phyloP scores from a whole-genome alignment of 1,140 invertebrate species.

The Eumaeus atala region DNA sequence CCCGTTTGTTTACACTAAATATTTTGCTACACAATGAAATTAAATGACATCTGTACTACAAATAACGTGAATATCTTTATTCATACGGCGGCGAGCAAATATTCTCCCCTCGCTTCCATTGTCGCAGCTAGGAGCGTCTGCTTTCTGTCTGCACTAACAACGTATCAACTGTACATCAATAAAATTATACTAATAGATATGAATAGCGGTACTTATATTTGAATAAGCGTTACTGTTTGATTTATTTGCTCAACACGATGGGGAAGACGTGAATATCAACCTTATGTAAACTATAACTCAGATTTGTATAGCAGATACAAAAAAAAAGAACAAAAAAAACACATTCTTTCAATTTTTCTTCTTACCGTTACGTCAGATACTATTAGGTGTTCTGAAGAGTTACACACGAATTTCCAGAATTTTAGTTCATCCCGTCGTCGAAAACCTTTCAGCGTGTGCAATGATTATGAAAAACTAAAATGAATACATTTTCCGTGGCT shows the following conservation, averaged over 20 bases:
- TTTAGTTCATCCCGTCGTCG: too few species aligned
- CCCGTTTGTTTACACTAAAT: constrained; percentile 71
- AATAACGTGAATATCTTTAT: constrained; percentile 74
- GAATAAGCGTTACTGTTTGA: not conserved
- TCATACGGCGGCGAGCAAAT: constrained; percentile 63
- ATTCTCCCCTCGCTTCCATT: constrained; percentile 54
- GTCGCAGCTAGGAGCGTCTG: constrained; percentile 59
- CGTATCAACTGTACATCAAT: constrained; percentile 14
- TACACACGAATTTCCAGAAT: too few species aligned
- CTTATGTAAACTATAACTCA: too few species aligned
- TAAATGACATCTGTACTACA: constrained; percentile 73
- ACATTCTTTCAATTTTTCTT: too few species aligned
- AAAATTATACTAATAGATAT: constrained; percentile 12
- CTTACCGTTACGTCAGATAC: too few species aligned
- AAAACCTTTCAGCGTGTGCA: too few species aligned
- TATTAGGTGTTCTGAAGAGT: too few species aligned
- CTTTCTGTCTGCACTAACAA: constrained; percentile 43
- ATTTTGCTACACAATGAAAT: constrained; percentile 71
- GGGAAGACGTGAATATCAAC: too few species aligned
- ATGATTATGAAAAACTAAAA: too few species aligned
- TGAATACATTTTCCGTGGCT: too few species aligned
- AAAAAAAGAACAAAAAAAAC: too few species aligned
- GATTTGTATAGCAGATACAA: too few species aligned
- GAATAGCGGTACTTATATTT: constrained; percentile 8
- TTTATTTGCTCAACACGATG: not conserved